phyloP scores from a whole-genome alignment of 2,797 vertebrate species.

The Threskiornis aethiopicus region DNA sequence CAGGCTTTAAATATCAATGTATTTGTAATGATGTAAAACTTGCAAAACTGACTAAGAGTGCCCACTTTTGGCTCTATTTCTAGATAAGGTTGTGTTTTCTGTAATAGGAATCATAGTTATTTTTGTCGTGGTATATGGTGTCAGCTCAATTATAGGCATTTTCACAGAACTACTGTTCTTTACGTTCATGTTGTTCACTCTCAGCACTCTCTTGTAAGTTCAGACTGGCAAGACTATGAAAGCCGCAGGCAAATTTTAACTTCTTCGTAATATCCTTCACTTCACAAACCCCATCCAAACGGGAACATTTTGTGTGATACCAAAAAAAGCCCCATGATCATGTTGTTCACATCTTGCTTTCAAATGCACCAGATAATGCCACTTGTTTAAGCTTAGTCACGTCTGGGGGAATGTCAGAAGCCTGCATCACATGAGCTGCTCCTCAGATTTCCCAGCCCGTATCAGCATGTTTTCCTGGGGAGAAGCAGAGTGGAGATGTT shows the following conservation, averaged over 20 bases:
- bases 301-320: background rate
- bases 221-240: background rate
- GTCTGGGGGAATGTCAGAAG: conserved; percentile 42
- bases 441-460: conserved; percentile 46
- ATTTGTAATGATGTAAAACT: background rate
- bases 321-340: background rate
- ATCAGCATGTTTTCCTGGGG: conserved; percentile 15
- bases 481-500: background rate
- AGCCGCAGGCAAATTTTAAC: background rate
- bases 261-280: background rate
- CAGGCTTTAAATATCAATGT: background rate
- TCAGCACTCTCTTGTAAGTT: background rate
- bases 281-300: background rate
- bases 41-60: background rate
- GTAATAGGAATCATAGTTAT: background rate
- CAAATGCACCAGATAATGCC: conserved; percentile 30
- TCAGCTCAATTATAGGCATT: background rate
- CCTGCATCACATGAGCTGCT: conserved; percentile 52
- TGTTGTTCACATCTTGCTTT: conserved; percentile 40
- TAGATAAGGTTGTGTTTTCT: background rate
- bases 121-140: background rate
- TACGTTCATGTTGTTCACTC: background rate
- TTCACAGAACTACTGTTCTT: background rate
- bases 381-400: conserved; percentile 65
- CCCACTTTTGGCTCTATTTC: background rate